Evolutionary conservation across 1,140 invertebrate species (phyloP), one percentile per base, ranked within the genome.

Genomic region (Pseudomyrmex pallidus): DNA sequence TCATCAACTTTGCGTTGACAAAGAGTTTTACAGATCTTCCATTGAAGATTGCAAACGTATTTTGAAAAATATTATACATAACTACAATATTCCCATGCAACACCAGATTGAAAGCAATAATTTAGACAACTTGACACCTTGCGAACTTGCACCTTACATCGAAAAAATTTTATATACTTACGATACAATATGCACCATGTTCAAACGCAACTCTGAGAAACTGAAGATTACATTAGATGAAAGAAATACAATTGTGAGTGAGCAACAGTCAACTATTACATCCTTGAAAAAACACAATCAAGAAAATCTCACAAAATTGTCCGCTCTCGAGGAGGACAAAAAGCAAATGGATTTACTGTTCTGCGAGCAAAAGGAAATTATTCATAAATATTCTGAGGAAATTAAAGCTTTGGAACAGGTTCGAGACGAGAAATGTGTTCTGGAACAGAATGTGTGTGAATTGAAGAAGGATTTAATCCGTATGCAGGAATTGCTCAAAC

Each of bases 241-340:
- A 63, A 57, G 7, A 15, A 67, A 78, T 52, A 62, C 48, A 50
- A 78, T 63, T 1, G 3, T 68, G 9, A 10, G 17, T 57, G 7
- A 46, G 8, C 73, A 59, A 54, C 74, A 76, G 63, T 61, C 22
- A 61, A n/a, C 64, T 17, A 73, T 89, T 78, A 54, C 9, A 10
- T 44, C 61, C 64, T 80, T 91, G n/a, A 35, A 88, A 84, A 59
- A 90, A n/a, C 73, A 82, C 22, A 76, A 86, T 59, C 46, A 85
- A 17, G 48, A 87, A 2, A 74, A 68, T 73, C 44, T 48, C 35
- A 35, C 12, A 13, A 22, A 87, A 9, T 57, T 82, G 61, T 15
- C 44, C 57, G 63, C 68, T 10, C 15, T 87, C 2, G 59, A 67
- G 3, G 52, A 82, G 76, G 70, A 22, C 17, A 52, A 59, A 2